Evolutionary conservation across 2,113 vertebrate species (phyloP).

Genomic region (Circaetus gallicus): DNA sequence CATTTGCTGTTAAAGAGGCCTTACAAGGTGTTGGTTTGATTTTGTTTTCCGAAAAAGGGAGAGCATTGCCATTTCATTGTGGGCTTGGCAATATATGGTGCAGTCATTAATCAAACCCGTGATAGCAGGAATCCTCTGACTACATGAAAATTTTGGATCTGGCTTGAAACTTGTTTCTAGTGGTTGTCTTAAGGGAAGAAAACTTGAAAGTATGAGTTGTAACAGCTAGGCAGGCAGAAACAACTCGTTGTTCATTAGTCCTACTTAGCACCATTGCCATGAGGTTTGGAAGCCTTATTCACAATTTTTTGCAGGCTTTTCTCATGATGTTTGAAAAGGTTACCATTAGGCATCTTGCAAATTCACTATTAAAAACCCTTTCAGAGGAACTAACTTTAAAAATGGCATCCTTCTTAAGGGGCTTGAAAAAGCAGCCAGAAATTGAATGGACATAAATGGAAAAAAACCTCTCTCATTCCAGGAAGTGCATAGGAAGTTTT

Average conservation of each 20-base stretch:
- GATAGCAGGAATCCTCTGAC: background rate
- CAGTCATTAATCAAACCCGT: background rate
- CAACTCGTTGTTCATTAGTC: background rate
- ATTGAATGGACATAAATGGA: background rate
- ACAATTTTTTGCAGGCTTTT: background rate
- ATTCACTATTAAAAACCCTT: background rate
- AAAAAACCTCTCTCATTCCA: background rate
- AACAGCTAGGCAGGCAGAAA: slow-evolving; percentile 4
- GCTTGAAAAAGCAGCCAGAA: background rate
- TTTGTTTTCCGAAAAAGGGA: background rate
- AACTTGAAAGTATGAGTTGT: background rate
- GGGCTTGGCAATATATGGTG: background rate
- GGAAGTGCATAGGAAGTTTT: background rate
- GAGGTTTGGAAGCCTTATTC: background rate
- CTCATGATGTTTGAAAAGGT: background rate
- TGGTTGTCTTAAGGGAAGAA: slow-evolving; percentile 10
- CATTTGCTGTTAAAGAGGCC: background rate
- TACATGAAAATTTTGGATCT: background rate
- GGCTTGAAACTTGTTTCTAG: background rate
- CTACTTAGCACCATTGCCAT: background rate
- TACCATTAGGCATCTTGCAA: background rate
- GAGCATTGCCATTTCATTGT: background rate
- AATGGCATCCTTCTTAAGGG: background rate
- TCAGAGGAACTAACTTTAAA: background rate
- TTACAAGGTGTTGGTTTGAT: background rate